A percentile compares a stretch with the other conserved stretches of the same genome.
Conservation (phyloP, 2,888 invertebrate species). For the Trissolcus japonicus region DNA sequence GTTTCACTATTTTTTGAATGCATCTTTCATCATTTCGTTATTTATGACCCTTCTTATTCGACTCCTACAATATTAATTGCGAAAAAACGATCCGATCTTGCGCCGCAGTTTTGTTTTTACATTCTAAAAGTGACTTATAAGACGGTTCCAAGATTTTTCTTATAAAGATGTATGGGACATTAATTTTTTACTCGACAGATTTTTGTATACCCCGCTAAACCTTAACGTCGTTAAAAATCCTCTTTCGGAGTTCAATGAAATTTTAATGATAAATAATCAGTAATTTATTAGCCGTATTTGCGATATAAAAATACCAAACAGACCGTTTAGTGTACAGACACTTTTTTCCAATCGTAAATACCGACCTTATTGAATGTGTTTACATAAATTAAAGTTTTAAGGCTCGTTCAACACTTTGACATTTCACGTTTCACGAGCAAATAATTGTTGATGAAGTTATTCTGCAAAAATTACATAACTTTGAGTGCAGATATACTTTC, state of each 20-base stretch:
- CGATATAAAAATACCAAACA: conserved; percentile 12
- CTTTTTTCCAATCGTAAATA: conserved; percentile 18
- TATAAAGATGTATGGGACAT: no score
- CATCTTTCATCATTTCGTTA: conserved; percentile 15
- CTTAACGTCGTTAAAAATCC: neutral
- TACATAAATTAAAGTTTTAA: conserved; percentile 15
- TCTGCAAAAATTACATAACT: no score
- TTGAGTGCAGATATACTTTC: no score
- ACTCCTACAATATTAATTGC: neutral
- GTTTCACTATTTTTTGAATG: conserved; percentile 15
- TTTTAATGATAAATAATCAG: conserved; percentile 22
- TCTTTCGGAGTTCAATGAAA: conserved; percentile 21
- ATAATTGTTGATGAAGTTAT: conserved; percentile 16
- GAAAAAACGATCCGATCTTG: no score
- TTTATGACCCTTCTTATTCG: conserved; percentile 16
- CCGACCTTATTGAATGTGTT: conserved; percentile 9
- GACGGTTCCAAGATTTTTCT: no score
- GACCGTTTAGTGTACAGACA: neutral
- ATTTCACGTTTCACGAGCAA: conserved; percentile 2
- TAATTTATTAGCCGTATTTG: conserved; percentile 26
- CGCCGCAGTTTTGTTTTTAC: no score
- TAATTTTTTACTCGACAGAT: no score
- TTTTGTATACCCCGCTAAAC: no score
- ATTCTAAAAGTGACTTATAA: no score
- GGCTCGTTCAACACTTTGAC: neutral